These are phyloP conservation scores for Solenodon paradoxus DNA, from an alignment of 2,113 vertebrate species.

Conservation along the genomic window DNA sequence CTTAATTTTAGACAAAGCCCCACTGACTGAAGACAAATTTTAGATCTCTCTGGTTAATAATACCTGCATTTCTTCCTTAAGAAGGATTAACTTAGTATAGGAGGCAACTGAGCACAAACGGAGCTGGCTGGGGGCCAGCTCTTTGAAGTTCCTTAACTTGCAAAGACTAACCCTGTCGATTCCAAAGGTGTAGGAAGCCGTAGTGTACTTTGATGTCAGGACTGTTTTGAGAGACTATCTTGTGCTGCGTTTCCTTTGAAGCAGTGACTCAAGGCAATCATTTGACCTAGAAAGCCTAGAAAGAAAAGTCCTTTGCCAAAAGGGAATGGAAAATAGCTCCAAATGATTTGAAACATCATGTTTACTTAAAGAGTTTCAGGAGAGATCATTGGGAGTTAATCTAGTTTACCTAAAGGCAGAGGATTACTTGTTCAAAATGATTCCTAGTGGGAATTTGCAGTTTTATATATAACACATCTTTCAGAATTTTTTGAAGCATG, in stretches of 20 bases:
- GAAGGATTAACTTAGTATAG: slow-evolving; percentile 20
- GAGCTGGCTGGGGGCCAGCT: slow-evolving; percentile 1
- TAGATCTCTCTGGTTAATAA: neutral
- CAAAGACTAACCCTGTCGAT: neutral
- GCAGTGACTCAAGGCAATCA: slow-evolving; percentile 39
- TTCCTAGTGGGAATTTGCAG: neutral
- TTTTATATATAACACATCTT: neutral
- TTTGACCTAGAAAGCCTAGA: slow-evolving; percentile 16
- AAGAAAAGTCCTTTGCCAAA: slow-evolving; percentile 8
- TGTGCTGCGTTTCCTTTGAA: slow-evolving; percentile 24
- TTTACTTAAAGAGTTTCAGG: slow-evolving; percentile 28
- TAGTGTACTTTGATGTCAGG: slow-evolving; percentile 19
- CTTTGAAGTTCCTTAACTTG: slow-evolving; percentile 40
- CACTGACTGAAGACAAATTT: neutral
- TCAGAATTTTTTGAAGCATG: neutral
- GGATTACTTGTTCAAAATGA: neutral
- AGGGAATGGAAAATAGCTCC: neutral
- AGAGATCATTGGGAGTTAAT: slow-evolving; percentile 49
- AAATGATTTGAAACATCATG: slow-evolving; percentile 38
- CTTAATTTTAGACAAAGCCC: neutral
- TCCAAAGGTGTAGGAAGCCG: slow-evolving; percentile 43
- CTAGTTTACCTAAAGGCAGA: slow-evolving; percentile 38
- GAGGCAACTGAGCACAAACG: neutral
- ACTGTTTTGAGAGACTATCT: neutral
- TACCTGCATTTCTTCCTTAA: slow-evolving; percentile 24